Evolutionary conservation across 2,113 vertebrate genomes (phyloP).

Genomic region (human (Homo sapiens)): DNA sequence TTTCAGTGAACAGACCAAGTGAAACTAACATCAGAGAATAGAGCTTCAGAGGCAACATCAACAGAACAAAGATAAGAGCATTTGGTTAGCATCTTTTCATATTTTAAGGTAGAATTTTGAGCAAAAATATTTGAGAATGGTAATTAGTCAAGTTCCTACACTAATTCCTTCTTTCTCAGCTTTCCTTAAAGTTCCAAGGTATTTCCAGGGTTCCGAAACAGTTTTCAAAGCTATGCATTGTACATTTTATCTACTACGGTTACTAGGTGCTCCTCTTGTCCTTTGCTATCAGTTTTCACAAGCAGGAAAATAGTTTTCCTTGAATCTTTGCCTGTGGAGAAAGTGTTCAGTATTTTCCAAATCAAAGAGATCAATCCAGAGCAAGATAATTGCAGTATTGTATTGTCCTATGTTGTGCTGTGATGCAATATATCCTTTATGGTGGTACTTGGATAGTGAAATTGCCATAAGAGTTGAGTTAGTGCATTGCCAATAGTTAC

Average conservation of each 20-base stretch:
- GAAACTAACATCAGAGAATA: background rate
- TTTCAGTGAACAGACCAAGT: background rate
- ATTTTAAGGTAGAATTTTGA: background rate
- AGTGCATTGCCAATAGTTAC: background rate
- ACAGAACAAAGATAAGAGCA: background rate
- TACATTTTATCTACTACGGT: background rate
- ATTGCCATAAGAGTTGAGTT: background rate
- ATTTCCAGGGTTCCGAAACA: background rate
- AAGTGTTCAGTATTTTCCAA: conserved; percentile 27
- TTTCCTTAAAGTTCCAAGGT: background rate
- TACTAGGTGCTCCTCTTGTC: background rate
- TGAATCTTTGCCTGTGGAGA: background rate
- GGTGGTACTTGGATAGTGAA: background rate
- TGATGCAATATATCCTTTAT: background rate
- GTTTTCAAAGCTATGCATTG: background rate
- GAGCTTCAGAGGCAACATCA: background rate
- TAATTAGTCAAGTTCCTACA: background rate
- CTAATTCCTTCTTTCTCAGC: background rate
- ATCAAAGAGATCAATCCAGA: background rate
- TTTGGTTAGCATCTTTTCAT: background rate
- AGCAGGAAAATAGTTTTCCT: background rate
- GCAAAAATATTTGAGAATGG: background rate
- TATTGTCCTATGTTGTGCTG: background rate
- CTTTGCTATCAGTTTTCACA: background rate
- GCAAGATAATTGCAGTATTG: background rate